These are phyloP conservation scores for Yponomeuta sedellus DNA, from an alignment of 2,888 invertebrate species.

Conservation along the genomic window DNA sequence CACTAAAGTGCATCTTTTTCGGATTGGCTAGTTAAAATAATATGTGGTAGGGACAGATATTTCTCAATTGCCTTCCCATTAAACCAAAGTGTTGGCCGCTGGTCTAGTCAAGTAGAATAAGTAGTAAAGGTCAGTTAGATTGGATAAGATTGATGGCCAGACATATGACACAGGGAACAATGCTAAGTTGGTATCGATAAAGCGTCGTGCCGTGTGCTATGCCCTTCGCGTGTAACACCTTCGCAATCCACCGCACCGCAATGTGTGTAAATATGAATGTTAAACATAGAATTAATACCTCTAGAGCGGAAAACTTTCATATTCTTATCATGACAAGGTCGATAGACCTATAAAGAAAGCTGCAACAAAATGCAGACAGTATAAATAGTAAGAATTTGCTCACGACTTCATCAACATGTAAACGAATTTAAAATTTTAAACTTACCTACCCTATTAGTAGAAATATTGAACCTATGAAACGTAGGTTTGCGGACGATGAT, in stretches of 20 bases:
- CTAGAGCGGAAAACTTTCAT: background rate
- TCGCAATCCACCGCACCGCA: background rate
- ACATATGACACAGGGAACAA: background rate
- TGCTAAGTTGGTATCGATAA: constrained; percentile 5
- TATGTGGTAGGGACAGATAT: too few relatives aligned
- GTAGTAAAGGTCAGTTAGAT: too few relatives aligned
- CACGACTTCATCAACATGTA: background rate
- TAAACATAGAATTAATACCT: background rate
- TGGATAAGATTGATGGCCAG: background rate
- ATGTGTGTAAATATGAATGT: constrained; percentile 7
- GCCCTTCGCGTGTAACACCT: background rate
- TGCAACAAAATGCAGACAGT: background rate
- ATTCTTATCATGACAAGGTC: background rate
- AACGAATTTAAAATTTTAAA: constrained; percentile 16
- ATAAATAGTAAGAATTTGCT: background rate
- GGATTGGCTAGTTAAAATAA: too few relatives aligned
- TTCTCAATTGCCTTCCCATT: too few relatives aligned
- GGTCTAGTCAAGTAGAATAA: too few relatives aligned
- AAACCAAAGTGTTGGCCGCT: too few relatives aligned
- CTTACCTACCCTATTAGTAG: constrained; percentile 13
- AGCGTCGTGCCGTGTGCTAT: constrained; percentile 6
- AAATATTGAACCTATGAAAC: background rate
- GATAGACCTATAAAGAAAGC: background rate
- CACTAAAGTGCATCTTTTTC: too few relatives aligned
- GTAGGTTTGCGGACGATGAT: background rate